These are phyloP conservation scores for Crocidura indochinensis DNA, from an alignment of 2,797 vertebrate species.

Conservation along the genomic window DNA sequence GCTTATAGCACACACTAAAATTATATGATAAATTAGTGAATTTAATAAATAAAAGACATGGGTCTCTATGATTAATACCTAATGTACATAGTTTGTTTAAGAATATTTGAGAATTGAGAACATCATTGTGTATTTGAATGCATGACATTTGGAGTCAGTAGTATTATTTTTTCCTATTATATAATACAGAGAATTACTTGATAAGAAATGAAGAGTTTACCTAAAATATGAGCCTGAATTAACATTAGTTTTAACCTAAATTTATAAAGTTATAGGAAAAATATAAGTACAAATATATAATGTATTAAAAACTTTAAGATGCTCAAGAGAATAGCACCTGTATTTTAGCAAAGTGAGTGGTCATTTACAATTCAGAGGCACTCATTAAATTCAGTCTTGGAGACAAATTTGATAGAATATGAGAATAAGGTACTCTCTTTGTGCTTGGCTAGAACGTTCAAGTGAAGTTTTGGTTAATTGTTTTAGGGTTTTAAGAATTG, in stretches of 20 bases:
- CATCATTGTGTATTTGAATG: neutral
- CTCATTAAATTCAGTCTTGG: slow-evolving; percentile 21
- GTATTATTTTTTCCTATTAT: slow-evolving; percentile 17
- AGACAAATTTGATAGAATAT: slow-evolving; percentile 59
- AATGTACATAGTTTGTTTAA: slow-evolving; percentile 16
- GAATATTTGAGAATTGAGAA: slow-evolving; percentile 40
- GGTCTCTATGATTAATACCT: neutral
- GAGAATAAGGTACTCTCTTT: slow-evolving; percentile 2
- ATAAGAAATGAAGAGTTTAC: slow-evolving; percentile 59
- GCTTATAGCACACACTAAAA: neutral
- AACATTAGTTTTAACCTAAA: slow-evolving; percentile 22
- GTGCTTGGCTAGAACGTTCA: slow-evolving; percentile 57
- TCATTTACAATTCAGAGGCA: slow-evolving; percentile 29
- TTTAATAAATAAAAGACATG: slow-evolving; percentile 21
- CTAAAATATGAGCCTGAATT: neutral
- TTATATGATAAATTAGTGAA: slow-evolving; percentile 11
- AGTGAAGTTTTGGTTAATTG: slow-evolving; percentile 71
- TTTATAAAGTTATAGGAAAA: neutral
- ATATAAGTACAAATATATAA: neutral
- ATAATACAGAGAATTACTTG: slow-evolving; percentile 25
- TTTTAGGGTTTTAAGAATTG: slow-evolving; percentile 70
- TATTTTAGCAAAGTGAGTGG: slow-evolving; percentile 36
- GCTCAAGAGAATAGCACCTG: slow-evolving; percentile 12
- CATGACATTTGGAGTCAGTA: slow-evolving; percentile 47
- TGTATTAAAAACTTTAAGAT: slow-evolving; percentile 37